Evolutionary conservation across 2,888 invertebrate species (phyloP), one percentile per base, ranked within the genome.

Genomic region (Andrena praecox): DNA sequence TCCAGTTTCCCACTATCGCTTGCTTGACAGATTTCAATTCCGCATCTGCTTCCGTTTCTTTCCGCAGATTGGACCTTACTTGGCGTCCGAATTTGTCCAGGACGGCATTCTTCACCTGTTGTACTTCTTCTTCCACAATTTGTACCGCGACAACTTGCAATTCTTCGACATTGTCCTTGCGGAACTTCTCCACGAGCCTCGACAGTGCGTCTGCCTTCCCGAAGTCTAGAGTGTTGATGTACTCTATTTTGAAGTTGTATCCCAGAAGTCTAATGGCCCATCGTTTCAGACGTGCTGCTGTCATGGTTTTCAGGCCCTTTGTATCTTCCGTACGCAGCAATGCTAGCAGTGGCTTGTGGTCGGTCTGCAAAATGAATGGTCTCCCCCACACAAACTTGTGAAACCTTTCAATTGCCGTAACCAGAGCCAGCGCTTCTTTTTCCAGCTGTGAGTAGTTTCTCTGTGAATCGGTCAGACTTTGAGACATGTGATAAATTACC

Each of bases 391-490:
- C 1, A 6, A 52, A 68, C 3, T 60, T 75, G 1, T 60, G 59
- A 0, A 75, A 50, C 0, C 35, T 16, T 50, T 29, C 60, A 20
- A 75, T 12, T 0, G 59, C 67, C 0, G 50, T 74, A 2, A 74
- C 33, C 0, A 67, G 6, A 0, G 59, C 24, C 0, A 74, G 29
- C 0, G 59, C 50, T 20, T 74, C 50, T 16, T 74, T 67, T 16
- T 74, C 50, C 0, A 74, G 10, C 10, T 74, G 67, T 0, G 59
- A 74, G 10, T 75, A 67, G 7, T 75, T 75, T 0, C 60, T 4
- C 4, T 75, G 27, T 0, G 33, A 2, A 1, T 60, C 33, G 16
- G n/a, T n/a, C n/a, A n/a, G n/a, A n/a, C 50, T 50, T 50, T 50
- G 50, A 16, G 50, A 50, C 50, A 50, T 50, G 4, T 50, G n/a